phyloP scores from a whole-genome alignment of 2,113 vertebrate species.

The Lagopus muta region DNA sequence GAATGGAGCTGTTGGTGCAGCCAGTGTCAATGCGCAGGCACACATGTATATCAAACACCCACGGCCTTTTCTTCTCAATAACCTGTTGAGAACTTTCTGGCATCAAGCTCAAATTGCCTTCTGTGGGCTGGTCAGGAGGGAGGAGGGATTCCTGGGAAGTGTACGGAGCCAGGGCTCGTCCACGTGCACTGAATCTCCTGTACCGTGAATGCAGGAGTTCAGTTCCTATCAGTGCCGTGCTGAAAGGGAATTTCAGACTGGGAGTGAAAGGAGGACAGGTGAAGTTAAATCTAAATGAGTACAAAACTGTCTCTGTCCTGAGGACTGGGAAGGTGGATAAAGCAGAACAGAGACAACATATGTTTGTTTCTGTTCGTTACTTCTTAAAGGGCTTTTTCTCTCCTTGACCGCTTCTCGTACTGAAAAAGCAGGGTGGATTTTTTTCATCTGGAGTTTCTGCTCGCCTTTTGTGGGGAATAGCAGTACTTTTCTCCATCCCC shows the following conservation, averaged over 20 bases:
- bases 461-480: not conserved
- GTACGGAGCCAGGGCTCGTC: not conserved
- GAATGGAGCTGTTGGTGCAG: not conserved
- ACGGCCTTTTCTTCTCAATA: accelerated
- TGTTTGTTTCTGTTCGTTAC: conserved; percentile 36
- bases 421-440: not conserved
- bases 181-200: not conserved
- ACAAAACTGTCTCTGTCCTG: not conserved
- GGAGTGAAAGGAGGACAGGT: not conserved
- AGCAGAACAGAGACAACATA: not conserved
- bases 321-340: not conserved
- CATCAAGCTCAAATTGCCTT: not conserved
- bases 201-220: not conserved
- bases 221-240: not conserved
- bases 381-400: not conserved
- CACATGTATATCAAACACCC: accelerated
- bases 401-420: not conserved
- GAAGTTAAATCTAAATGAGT: not conserved
- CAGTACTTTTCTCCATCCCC: not conserved
- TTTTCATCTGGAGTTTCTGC: not conserved
- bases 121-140: not conserved
- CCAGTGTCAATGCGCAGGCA: not conserved
- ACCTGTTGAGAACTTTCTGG: accelerated
- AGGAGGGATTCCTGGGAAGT: accelerated
- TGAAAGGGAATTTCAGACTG: not conserved